Conservation (phyloP, 2,888 invertebrate species). For the Hybos culiciformis region DNA sequence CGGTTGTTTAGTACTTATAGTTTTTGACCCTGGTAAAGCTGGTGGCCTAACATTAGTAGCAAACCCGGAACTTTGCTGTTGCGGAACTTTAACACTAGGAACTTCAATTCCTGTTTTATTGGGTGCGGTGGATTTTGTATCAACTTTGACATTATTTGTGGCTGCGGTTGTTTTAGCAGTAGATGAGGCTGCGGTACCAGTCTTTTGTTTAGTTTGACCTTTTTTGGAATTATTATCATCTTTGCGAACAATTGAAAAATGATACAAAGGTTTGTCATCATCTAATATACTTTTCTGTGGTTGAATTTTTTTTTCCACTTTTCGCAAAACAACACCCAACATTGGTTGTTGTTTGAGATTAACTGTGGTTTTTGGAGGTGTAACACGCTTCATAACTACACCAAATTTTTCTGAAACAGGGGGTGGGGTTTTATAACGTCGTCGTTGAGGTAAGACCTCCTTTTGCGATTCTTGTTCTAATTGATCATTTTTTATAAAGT, state of each 20-base stretch:
- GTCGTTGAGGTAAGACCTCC: constrained; percentile 11
- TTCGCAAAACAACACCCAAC: constrained; percentile 33
- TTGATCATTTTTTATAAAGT: constrained; percentile 11
- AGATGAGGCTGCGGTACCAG: constrained; percentile 17
- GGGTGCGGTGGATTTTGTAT: too few species aligned
- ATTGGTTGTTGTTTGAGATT: constrained; percentile 29
- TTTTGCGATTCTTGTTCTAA: constrained; percentile 20
- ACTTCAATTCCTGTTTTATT: background rate
- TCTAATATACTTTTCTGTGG: constrained; percentile 33
- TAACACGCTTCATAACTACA: constrained; percentile 28
- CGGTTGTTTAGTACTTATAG: constrained; percentile 20
- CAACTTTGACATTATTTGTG: constrained; percentile 15
- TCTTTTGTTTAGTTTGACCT: constrained; percentile 25
- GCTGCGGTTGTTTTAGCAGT: constrained; percentile 18
- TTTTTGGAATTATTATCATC: constrained; percentile 20
- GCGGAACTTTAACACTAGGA: background rate
- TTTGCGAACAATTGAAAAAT: constrained; percentile 32
- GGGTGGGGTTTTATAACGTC: constrained; percentile 31
- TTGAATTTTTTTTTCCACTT: constrained; percentile 29
- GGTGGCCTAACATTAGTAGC: constrained; percentile 8
- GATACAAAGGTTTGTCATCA: constrained; percentile 32
- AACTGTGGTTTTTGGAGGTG: constrained; percentile 27
- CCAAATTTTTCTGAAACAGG: constrained; percentile 31
- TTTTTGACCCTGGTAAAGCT: constrained; percentile 11
- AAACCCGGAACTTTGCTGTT: background rate